Evolutionary conservation across 2,797 vertebrate species (phyloP), one percentile per base, ranked within the genome.

Genomic region (Dicrostonyx torquatus): DNA sequence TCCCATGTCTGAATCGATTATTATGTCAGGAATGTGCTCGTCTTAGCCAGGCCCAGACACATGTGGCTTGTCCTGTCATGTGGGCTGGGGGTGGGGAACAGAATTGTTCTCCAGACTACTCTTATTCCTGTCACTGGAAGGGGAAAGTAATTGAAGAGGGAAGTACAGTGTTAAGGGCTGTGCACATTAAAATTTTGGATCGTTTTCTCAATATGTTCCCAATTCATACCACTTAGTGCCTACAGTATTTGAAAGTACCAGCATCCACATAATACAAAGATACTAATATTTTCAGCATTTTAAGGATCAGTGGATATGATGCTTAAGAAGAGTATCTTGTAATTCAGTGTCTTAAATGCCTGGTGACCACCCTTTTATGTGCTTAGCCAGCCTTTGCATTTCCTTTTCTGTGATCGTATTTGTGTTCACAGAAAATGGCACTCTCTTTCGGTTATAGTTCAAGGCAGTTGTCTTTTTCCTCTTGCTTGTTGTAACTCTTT

Each of bases 401-500:
- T 87, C 50, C 87, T 86, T 66, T 70, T 58, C 37, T 72, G 40
- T 94, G 37, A 91, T 37, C 50, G 37, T 22, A 37, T 45, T 60
- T 80, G 31, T 78, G 15, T 73, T 55, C 62, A 22, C 55, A 58
- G 55, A 88, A 73, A 50, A 78, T 20, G 43, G 31, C 60, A 9
- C 29, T 77, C 45, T 68, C 6, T 73, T 93, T 93, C 70, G 15
- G 37, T 75, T 24, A 66, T 37, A 82, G 66, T 62, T 87, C n/a
- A 34, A 22, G n/a, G 62, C 3, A 9, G 11, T 68, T 89, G 18
- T 43, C 34, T 78, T 62, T 91, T 84, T 87, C 43, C 80, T 90
- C 26, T 77, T 91, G 45, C 43, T 83, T 73, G 2, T 78, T n/a
- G 66, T 34, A 87, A 31, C 29, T 83, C 17, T 89, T 96, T 89